Evolutionary conservation across 2,888 invertebrate species (phyloP).

Genomic region (Hypsopygia costalis): DNA sequence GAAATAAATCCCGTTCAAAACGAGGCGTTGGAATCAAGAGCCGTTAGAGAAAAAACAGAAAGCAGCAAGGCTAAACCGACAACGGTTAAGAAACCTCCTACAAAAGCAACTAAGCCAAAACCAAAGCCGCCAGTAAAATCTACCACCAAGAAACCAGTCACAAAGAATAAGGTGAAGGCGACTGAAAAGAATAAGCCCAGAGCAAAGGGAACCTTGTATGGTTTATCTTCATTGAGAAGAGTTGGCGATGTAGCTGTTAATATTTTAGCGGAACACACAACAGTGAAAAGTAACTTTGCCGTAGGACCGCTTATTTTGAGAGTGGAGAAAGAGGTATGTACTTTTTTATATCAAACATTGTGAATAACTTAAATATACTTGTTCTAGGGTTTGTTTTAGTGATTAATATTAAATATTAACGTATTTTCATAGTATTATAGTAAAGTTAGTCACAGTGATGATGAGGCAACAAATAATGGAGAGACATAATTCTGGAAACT

Average conservation of each 20-base stretch:
- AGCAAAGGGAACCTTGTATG: slow-evolving; percentile 90
- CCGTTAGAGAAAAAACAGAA: slow-evolving; percentile 49
- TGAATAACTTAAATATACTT: too few relatives aligned
- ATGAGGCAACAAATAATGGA: too few relatives aligned
- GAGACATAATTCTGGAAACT: background rate
- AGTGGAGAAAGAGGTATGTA: slow-evolving; percentile 86
- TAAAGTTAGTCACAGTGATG: too few relatives aligned
- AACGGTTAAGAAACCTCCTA: slow-evolving; percentile 35
- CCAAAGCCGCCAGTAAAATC: slow-evolving; percentile 58
- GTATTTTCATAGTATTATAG: too few relatives aligned
- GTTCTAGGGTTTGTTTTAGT: too few relatives aligned
- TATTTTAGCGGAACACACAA: slow-evolving; percentile 89
- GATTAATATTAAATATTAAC: too few relatives aligned
- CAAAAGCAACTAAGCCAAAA: slow-evolving; percentile 49
- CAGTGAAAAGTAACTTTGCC: slow-evolving; percentile 90
- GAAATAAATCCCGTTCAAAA: slow-evolving; percentile 23
- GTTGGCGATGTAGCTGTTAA: slow-evolving; percentile 90
- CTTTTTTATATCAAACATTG: background rate
- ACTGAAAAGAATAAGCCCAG: slow-evolving; percentile 78
- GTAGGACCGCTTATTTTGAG: slow-evolving; percentile 89
- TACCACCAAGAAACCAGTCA: slow-evolving; percentile 52
- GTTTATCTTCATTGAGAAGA: slow-evolving; percentile 88
- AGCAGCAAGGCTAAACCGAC: slow-evolving; percentile 58
- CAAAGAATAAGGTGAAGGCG: slow-evolving; percentile 62
- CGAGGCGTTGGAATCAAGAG: slow-evolving; percentile 42